Conservation (phyloP, 2,888 invertebrate species). For the Pinctada fucata region DNA sequence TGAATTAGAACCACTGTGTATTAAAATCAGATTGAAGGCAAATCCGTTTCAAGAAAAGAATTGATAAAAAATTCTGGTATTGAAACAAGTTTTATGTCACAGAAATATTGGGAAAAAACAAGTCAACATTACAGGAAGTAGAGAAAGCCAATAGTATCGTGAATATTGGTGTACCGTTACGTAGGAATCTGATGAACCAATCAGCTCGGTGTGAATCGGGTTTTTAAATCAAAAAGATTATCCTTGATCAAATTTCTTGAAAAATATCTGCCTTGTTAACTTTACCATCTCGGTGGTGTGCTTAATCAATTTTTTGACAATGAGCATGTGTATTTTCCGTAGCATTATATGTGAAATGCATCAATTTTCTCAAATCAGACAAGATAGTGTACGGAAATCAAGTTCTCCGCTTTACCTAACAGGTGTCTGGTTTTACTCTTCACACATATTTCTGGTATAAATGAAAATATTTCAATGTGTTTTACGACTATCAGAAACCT, state of each 20-base stretch:
- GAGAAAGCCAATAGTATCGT: too few species aligned
- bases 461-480: slow-evolving; percentile 3
- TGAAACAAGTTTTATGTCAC: too few species aligned
- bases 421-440: not conserved
- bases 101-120: too few species aligned
- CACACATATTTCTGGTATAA: slow-evolving; percentile 2
- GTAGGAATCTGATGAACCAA: not conserved
- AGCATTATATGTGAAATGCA: not conserved
- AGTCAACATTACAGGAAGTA: too few species aligned
- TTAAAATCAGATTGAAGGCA: too few species aligned
- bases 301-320: not conserved
- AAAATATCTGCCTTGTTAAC: not conserved
- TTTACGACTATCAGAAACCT: slow-evolving; percentile 1
- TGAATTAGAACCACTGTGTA: too few species aligned
- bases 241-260: not conserved
- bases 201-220: not conserved
- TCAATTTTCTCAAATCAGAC: not conserved
- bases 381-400: slow-evolving; percentile 2
- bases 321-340: not conserved
- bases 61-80: too few species aligned
- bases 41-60: too few species aligned
- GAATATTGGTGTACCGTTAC: too few species aligned
- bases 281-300: not conserved
- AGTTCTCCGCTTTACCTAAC: not conserved
- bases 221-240: not conserved